Percentiles rank a stretch among this genome's conserved stretches.
Evolutionary conservation across 2,113 vertebrate genomes (phyloP).

Genomic region (mouse (Mus musculus)): GRCm39 chr3:29266001-29266500

Average conservation of each 20-base stretch:
- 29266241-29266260: not conserved
- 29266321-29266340: not conserved
- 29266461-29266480: not conserved
- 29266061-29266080: conserved; percentile 36
- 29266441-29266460: not conserved
- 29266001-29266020: conserved; percentile 43
- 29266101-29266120: conserved; percentile 23
- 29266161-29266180: conserved; percentile 32
- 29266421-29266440: not conserved
- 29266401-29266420: not conserved
- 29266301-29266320: not conserved
- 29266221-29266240: conserved; percentile 18
- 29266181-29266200: not conserved
- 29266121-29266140: conserved; percentile 26
- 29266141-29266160: not conserved
- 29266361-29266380: not conserved
- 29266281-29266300: not conserved
- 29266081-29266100: conserved; percentile 31
- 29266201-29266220: conserved; percentile 12
- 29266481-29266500: not conserved
- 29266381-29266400: not conserved
- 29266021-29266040: conserved; percentile 52
- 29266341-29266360: not conserved
- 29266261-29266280: not conserved
- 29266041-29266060: conserved; percentile 2